These are phyloP conservation scores for Botrylloides violaceus DNA, from an alignment of 23 tunicate species.

Conservation along the genomic window DNA sequence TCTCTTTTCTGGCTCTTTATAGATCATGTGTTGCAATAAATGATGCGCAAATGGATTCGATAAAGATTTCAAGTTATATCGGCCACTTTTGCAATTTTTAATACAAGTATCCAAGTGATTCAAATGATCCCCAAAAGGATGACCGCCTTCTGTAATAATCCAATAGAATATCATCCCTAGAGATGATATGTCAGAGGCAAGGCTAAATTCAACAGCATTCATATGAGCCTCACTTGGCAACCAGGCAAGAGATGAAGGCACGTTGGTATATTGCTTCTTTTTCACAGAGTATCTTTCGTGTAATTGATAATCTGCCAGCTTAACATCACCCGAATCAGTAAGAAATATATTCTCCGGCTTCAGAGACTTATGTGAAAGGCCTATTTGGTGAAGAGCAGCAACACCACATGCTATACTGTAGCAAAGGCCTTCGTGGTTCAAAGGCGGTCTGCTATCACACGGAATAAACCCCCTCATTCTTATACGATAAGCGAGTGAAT, in stretches of 20 bases:
- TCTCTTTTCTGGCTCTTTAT: slow-evolving; percentile 72
- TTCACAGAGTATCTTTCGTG: slow-evolving; percentile 22
- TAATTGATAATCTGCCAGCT: slow-evolving; percentile 64
- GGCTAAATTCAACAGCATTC: not conserved
- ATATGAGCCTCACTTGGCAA: slow-evolving; percentile 36
- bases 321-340: slow-evolving; percentile 23
- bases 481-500: slow-evolving; percentile 42
- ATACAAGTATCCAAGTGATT: not conserved
- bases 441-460: slow-evolving; percentile 13
- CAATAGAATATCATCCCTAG: slow-evolving; percentile 81
- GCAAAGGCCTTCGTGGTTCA: slow-evolving; percentile 18
- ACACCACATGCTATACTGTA: slow-evolving; percentile 33
- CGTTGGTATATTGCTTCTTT: slow-evolving; percentile 7
- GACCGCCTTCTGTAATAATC: slow-evolving; percentile 58
- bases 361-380: slow-evolving; percentile 50
- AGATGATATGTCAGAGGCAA: slow-evolving; percentile 23
- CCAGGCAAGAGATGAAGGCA: slow-evolving; percentile 42
- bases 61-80: slow-evolving; percentile 45
- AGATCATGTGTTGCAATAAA: slow-evolving; percentile 43
- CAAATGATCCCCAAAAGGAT: slow-evolving; percentile 78
- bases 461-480: slow-evolving; percentile 14
- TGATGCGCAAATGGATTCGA: slow-evolving; percentile 65
- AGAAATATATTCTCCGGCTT: slow-evolving; percentile 73
- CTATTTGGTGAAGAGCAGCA: slow-evolving; percentile 33
- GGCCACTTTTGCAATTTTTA: slow-evolving; percentile 4